Base-by-base conservation (phyloP, 2,888 invertebrate genomes). In the Sinohyriopsis cumingii region DNA sequence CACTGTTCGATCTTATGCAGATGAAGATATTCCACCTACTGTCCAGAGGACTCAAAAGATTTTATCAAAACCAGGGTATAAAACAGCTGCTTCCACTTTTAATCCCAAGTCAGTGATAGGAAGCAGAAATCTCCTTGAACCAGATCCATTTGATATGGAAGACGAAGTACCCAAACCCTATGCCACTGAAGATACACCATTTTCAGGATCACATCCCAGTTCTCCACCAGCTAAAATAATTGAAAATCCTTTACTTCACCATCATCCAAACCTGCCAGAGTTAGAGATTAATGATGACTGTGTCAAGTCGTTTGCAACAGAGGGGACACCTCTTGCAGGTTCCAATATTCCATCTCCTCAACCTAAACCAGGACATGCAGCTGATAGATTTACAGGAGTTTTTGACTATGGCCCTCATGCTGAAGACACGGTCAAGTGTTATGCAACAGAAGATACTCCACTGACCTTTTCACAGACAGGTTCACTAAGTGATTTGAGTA, bases 241-340 rank as follows among this genome's bases (percentile, higher is more conserved):
- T 22, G 15, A 45, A 45, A 45, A 45, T 45, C 45, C 45, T 15
- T 12, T 45, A 3, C 45, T 45, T 45, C 3, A 2, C 15, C 45
- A 1, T 18, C 69, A 69, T 22, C 65, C n/a, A 7, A 56, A 24
- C 22, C 67, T 24, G 20, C 63, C 61, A n/a, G 69, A 73, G 20
- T 55, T 64, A 18, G 80, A 78, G 7, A 57, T 69, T 9, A 76
- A 72, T 57, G 95, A 95, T 76, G 97, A 97, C 86, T 95, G 95
- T 0, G 93, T 96, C 5, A 95, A 95, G 89, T 96, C 96, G 67
- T 97, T 96, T 89, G 95, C 95, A 84, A 97, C 96, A 0, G 97
- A 97, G 91, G 97, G 95, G 55, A 96, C 96, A 0, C 96, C 97
- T 0, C 94, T 95, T 1, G 94, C 94, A 81, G 86, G 76, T 64